Evolutionary conservation across 2,888 invertebrate genomes (phyloP).

Genomic region (Prenolepis imparis): DNA sequence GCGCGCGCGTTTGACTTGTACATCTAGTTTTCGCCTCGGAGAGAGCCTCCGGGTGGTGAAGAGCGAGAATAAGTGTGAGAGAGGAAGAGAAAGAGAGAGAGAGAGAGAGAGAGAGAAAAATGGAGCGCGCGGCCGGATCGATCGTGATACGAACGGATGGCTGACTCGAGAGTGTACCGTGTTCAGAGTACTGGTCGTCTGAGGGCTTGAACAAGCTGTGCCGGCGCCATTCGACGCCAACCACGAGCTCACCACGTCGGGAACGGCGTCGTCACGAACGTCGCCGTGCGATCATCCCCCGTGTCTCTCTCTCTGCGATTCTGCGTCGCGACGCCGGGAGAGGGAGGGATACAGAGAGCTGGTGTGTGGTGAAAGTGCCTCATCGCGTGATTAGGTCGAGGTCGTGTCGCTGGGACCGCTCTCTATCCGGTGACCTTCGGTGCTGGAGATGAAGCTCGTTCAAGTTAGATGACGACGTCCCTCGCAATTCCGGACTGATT

Average conservation of each 20-base stretch:
- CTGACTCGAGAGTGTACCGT: slow-evolving; percentile 68
- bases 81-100: slow-evolving; percentile 1
- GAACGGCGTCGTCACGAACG: slow-evolving; percentile 27
- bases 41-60: slow-evolving; percentile 21
- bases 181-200: slow-evolving; percentile 8
- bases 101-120: slow-evolving; percentile 73
- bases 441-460: slow-evolving; percentile 44
- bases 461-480: slow-evolving; percentile 55
- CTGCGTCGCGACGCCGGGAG: slow-evolving; percentile 56
- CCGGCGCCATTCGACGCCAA: slow-evolving; percentile 42
- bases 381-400: slow-evolving; percentile 72
- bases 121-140: slow-evolving; percentile 84
- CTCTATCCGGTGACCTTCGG: slow-evolving; percentile 41
- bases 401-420: slow-evolving; percentile 66
- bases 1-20: slow-evolving; percentile 23
- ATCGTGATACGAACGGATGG: slow-evolving; percentile 82
- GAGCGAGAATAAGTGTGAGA: slow-evolving; percentile 43
- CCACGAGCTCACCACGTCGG: slow-evolving; percentile 22
- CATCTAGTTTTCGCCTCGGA: slow-evolving; percentile 26
- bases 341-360: slow-evolving; percentile 48
- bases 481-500: slow-evolving; percentile 39
- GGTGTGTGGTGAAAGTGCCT: slow-evolving; percentile 71
- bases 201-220: slow-evolving; percentile 26
- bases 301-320: slow-evolving; percentile 41
- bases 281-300: slow-evolving; percentile 28